A percentile compares a stretch with the other conserved stretches of the same genome.
phyloP scores from a whole-genome alignment of 2,113 vertebrate genomes.

The Axis porcinus region DNA sequence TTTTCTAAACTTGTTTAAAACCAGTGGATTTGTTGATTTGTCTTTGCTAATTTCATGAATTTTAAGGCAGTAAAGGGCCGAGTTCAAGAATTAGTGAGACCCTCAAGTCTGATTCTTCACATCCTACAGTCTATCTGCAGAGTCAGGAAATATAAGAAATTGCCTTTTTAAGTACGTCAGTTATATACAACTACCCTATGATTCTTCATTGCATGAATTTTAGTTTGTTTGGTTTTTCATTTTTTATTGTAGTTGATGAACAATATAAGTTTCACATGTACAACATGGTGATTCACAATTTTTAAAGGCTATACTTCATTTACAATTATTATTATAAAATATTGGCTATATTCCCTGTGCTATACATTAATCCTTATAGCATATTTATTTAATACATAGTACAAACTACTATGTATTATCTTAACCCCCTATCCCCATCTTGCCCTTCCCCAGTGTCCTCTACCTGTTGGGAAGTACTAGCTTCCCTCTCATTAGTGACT shows the following conservation, averaged over 20 bases:
- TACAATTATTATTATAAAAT: background rate
- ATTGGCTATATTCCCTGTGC: background rate
- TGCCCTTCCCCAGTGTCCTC: background rate
- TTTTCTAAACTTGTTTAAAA: background rate
- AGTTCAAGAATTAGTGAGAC: background rate
- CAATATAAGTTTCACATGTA: background rate
- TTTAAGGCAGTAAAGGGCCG: background rate
- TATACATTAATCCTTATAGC: background rate
- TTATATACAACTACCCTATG: background rate
- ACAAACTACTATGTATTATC: background rate
- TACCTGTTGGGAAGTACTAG: background rate
- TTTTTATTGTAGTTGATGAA: background rate
- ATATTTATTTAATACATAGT: background rate
- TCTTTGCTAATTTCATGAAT: background rate
- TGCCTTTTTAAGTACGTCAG: background rate
- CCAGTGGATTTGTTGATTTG: background rate
- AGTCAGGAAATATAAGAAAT: background rate
- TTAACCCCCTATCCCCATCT: background rate
- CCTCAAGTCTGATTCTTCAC: background rate
- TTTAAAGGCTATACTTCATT: background rate
- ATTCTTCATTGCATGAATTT: background rate
- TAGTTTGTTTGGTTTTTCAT: background rate
- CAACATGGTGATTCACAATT: background rate
- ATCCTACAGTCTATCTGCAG: background rate
- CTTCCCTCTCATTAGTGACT: background rate